Conservation (phyloP, 2,888 invertebrate genomes). For the Campoplex capitator region DNA sequence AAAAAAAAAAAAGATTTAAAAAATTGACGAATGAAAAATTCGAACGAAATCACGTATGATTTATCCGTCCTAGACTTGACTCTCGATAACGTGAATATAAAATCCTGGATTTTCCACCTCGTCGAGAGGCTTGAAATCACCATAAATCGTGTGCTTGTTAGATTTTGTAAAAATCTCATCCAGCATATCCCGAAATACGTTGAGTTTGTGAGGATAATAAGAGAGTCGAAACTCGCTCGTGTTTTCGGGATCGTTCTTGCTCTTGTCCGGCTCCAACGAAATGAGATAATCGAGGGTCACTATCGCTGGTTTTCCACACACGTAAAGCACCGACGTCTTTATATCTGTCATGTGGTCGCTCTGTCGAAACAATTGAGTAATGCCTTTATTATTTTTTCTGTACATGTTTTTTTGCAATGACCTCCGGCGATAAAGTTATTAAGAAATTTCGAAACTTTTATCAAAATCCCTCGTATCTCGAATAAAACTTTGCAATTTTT, state of each 20-base stretch:
- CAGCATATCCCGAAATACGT: constrained; percentile 90
- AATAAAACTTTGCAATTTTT: not conserved
- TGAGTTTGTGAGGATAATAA: constrained; percentile 93
- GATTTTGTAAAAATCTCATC: constrained; percentile 89
- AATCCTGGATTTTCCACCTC: constrained; percentile 90
- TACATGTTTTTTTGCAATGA: constrained; percentile 15
- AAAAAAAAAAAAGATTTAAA: not conserved
- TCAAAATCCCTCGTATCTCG: not conserved
- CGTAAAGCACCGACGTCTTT: constrained; percentile 93
- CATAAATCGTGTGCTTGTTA: constrained; percentile 90
- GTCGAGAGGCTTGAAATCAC: constrained; percentile 91
- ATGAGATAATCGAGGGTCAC: constrained; percentile 94
- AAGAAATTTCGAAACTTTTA: not conserved
- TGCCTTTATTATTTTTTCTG: constrained; percentile 37
- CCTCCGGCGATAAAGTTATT: not conserved
- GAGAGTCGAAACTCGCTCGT: constrained; percentile 93
- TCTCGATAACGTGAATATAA: constrained; percentile 94
- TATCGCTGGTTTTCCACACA: constrained; percentile 90
- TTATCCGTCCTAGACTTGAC: constrained; percentile 69
- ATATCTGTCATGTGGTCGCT: constrained; percentile 93
- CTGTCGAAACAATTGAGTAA: constrained; percentile 85
- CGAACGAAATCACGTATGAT: not conserved
- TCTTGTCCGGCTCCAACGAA: constrained; percentile 80
- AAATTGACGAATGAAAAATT: not conserved
- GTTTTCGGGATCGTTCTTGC: constrained; percentile 79